These are phyloP conservation scores for Rhinella marina DNA, from an alignment of 2,797 vertebrate species.

Conservation along the genomic window DNA sequence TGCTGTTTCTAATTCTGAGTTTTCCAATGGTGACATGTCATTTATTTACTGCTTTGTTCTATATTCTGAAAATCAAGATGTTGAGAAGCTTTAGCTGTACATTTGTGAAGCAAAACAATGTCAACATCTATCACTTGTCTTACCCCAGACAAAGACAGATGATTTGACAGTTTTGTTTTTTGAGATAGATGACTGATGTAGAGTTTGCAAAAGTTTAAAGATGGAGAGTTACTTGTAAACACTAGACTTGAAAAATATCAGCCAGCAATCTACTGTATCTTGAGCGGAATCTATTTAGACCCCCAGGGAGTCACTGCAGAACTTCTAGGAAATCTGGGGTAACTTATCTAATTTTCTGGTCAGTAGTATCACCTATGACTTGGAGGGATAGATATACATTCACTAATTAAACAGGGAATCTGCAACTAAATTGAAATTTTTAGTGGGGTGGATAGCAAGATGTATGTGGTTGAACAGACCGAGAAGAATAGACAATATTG, in stretches of 20 bases:
- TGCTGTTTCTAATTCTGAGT: background rate
- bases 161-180: slow-evolving; percentile 32
- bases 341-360: background rate
- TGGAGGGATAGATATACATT: background rate
- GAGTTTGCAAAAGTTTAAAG: slow-evolving; percentile 29
- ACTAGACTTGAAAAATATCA: slow-evolving; percentile 14
- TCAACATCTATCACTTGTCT: slow-evolving; percentile 43
- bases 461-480: background rate
- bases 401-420: background rate
- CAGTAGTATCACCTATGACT: background rate
- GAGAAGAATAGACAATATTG: no score
- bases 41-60: background rate
- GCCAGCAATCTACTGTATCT: background rate
- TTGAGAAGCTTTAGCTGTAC: slow-evolving; percentile 25
- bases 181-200: slow-evolving; percentile 35
- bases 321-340: background rate
- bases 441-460: background rate
- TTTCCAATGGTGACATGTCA: background rate
- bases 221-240: background rate
- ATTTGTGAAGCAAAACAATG: slow-evolving; percentile 29
- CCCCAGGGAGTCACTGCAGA: background rate
- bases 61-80: slow-evolving; percentile 36
- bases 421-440: slow-evolving; percentile 13
- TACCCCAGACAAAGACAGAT: slow-evolving; percentile 34
- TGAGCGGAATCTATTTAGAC: background rate